These are phyloP conservation scores for Drosophila seguyi DNA, from an alignment of 1,140 invertebrate species.

Conservation along the genomic window DNA sequence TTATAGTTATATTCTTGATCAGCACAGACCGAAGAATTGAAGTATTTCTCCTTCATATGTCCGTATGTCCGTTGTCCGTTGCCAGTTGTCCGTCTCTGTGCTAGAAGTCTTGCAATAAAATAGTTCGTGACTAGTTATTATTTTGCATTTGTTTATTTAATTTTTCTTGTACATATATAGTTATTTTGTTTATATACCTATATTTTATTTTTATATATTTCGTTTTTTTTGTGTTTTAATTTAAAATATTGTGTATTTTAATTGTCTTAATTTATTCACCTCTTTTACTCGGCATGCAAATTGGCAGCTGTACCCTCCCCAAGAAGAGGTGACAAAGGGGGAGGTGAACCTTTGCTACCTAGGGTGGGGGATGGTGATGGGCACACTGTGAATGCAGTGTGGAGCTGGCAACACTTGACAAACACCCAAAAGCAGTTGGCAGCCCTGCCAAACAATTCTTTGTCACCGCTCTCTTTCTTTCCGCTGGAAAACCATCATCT, in stretches of 20 bases:
- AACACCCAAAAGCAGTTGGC: conserved; percentile 71
- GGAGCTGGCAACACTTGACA: conserved; percentile 59
- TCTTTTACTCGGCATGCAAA: conserved; percentile 74
- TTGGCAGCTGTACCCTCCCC: conserved; percentile 27
- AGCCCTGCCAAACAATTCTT: conserved; percentile 41
- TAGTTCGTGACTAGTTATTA: too few species aligned
- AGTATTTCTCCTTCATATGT: too few species aligned
- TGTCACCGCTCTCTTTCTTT: conserved; percentile 4
- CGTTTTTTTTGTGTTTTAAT: neutral
- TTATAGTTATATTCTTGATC: neutral
- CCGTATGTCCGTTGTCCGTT: neutral
- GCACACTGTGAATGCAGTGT: conserved; percentile 14
- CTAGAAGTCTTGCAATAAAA: neutral
- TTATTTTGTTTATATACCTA: too few species aligned
- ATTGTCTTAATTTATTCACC: conserved; percentile 69
- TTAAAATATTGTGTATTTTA: conserved; percentile 1
- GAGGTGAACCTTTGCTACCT: too few species aligned
- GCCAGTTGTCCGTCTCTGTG: neutral
- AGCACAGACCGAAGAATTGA: too few species aligned
- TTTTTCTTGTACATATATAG: too few species aligned
- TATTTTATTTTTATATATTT: neutral
- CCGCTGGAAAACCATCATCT: neutral
- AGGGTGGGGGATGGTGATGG: neutral
- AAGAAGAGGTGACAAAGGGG: conserved; percentile 1
- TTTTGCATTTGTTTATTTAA: too few species aligned